Evolutionary conservation across 2,797 vertebrate genomes (phyloP).

Genomic region (Morelia viridis): DNA sequence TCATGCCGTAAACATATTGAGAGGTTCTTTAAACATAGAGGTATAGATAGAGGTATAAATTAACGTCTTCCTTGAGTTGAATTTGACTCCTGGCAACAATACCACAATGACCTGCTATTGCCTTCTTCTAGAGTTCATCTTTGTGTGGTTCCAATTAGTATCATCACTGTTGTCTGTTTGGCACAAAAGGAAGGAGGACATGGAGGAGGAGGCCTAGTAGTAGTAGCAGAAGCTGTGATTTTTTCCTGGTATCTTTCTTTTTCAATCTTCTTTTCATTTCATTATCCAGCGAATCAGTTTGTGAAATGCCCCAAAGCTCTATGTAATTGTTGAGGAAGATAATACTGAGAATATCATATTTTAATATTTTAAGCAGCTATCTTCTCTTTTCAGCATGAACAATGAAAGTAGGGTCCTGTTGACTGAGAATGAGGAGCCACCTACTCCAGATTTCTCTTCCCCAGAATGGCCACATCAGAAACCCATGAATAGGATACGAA

Average conservation of each 20-base stretch:
- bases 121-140: background rate
- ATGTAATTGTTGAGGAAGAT: background rate
- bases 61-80: background rate
- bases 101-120: background rate
- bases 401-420: background rate
- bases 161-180: background rate
- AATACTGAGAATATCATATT: background rate
- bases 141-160: background rate
- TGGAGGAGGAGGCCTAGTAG: background rate
- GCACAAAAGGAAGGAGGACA: background rate
- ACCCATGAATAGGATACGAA: background rate
- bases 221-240: background rate
- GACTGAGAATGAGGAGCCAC: background rate
- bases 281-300: background rate
- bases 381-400: background rate
- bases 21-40: background rate
- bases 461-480: background rate
- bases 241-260: background rate
- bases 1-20: background rate
- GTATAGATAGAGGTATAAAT: background rate
- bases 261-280: background rate
- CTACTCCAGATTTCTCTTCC: background rate
- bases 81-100: background rate
- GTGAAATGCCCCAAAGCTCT: background rate
- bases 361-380: background rate